Conservation (phyloP, 2,888 invertebrate species). For the Alsophila aescularia region DNA sequence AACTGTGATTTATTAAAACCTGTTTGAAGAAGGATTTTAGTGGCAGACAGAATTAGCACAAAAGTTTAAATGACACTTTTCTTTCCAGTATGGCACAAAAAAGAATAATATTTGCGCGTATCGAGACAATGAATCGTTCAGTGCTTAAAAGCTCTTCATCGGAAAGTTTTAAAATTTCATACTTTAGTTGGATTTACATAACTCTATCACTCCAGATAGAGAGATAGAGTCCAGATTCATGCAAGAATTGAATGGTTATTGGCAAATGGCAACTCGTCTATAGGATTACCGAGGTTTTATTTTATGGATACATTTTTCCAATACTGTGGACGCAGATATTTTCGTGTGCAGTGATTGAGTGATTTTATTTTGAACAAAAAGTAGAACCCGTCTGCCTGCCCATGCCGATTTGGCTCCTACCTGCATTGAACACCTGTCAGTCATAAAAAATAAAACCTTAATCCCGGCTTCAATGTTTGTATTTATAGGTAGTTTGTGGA, state of each 20-base stretch:
- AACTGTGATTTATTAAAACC: slow-evolving; percentile 64
- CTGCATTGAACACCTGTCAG: slow-evolving; percentile 79
- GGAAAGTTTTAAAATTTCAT: slow-evolving; percentile 22
- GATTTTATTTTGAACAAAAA: slow-evolving; percentile 59
- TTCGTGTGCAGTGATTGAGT: slow-evolving; percentile 42
- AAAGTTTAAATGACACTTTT: slow-evolving; percentile 32
- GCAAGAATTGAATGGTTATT: slow-evolving; percentile 38
- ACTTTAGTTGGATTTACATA: slow-evolving; percentile 25
- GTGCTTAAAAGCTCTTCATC: slow-evolving; percentile 7
- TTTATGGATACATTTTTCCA: slow-evolving; percentile 23
- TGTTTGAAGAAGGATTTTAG: slow-evolving; percentile 53
- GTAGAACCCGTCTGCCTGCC: slow-evolving; percentile 47
- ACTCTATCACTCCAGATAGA: too few relatives aligned
- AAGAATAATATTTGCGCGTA: slow-evolving; percentile 18
- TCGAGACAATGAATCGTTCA: slow-evolving; percentile 10
- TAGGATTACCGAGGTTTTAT: slow-evolving; percentile 30
- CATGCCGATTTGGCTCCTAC: slow-evolving; percentile 60
- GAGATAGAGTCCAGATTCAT: slow-evolving; percentile 27
- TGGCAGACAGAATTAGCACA: slow-evolving; percentile 48
- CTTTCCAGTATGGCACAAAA: slow-evolving; percentile 12
- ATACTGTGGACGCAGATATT: slow-evolving; percentile 35
- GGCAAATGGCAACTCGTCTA: slow-evolving; percentile 35
- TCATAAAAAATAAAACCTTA: slow-evolving; percentile 48
- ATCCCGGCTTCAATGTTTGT: slow-evolving; percentile 30
- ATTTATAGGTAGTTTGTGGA: slow-evolving; percentile 21